A percentile compares a stretch with the other conserved stretches of the same genome.
Conservation (phyloP, 2,888 invertebrate genomes). For the Drepana falcataria region DNA sequence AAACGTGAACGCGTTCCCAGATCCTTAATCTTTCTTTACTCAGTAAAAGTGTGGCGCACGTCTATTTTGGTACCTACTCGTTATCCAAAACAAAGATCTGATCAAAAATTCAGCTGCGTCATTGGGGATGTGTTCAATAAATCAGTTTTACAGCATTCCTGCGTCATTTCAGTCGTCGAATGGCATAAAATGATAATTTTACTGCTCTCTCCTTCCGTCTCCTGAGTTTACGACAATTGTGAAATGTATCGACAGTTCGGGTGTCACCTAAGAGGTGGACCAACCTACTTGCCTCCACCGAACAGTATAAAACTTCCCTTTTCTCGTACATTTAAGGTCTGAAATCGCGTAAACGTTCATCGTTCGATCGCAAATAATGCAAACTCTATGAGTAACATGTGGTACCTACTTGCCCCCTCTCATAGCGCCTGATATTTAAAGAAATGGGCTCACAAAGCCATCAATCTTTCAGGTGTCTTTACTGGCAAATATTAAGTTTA, state of each 20-base stretch:
- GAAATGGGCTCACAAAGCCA: slow-evolving; percentile 52
- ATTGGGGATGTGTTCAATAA: slow-evolving; percentile 73
- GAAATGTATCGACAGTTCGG: slow-evolving; percentile 78
- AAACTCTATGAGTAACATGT: slow-evolving; percentile 54
- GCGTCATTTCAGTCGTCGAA: slow-evolving; percentile 79
- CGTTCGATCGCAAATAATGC: slow-evolving; percentile 15
- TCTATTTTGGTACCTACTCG: slow-evolving; percentile 30
- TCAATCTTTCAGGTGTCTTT: slow-evolving; percentile 71
- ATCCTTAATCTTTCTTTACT: too few relatives aligned
- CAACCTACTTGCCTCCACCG: slow-evolving; percentile 17
- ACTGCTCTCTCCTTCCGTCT: slow-evolving; percentile 76
- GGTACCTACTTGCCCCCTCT: slow-evolving; percentile 47
- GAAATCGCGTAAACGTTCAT: slow-evolving; percentile 25
- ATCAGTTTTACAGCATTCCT: slow-evolving; percentile 78
- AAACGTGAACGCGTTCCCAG: too few relatives aligned
- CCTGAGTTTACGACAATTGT: slow-evolving; percentile 76
- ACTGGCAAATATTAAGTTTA: slow-evolving; percentile 38
- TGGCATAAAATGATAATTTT: slow-evolving; percentile 79
- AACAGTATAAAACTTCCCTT: slow-evolving; percentile 21
- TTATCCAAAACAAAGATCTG: slow-evolving; percentile 69
- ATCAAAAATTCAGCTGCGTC: slow-evolving; percentile 76
- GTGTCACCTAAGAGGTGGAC: slow-evolving; percentile 68
- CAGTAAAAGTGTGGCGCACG: slow-evolving; percentile 1
- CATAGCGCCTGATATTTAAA: slow-evolving; percentile 52
- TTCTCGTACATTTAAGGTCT: slow-evolving; percentile 28